Base-by-base conservation (phyloP, 2,888 invertebrate species). In the Agapostemon virescens region DNA sequence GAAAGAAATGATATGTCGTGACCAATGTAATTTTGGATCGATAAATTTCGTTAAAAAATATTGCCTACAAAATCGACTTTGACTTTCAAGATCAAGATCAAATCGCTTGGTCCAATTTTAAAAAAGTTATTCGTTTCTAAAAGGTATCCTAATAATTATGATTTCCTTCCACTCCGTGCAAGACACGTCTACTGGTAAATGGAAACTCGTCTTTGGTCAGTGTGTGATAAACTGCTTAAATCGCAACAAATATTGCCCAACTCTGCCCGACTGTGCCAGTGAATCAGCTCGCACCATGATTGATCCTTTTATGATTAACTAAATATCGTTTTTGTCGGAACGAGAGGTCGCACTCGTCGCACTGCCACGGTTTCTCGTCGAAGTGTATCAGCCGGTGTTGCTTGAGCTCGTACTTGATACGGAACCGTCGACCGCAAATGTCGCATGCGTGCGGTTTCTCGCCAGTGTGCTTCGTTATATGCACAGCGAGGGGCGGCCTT, bases 371-470 rank as follows among this genome's bases (percentile, higher is more conserved):
- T 86, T 94, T 94, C 15, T 93, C 93, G 81, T 94, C 93, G 0
- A 93, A 93, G 88, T 94, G 94, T 61, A 94, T 92, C 5, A 94
- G 89, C 68, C 91, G 92, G 87, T 95, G 95, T 70, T 93, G 92
- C 86, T 93, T 93, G 36, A 95, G 90, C 86, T 95, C 95, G 88
- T 95, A 94, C 45, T 94, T 94, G 84, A 95, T 94, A 2, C 95
- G 92, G 91, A 95, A 95, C 26, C 93, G 91, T 64, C 94, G 93
- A 2, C 94, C 94, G 90, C 95, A 95, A 30, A 93, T 91, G 49
- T 93, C 93, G 88, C 95, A 95, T 0, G 92, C 93, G 91, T 95
- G 94, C 11, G 95, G 95, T 82, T 95, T 94, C 87, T 95, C 95
- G 4, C 95, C 95, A 0, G 95, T 94, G 89, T 95, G 95, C 72